Percentiles rank a stretch among this genome's conserved stretches.
These are phyloP conservation scores for Ginglymostoma cirratum DNA, from an alignment of 2,113 vertebrate species.

Conservation along the genomic window DNA sequence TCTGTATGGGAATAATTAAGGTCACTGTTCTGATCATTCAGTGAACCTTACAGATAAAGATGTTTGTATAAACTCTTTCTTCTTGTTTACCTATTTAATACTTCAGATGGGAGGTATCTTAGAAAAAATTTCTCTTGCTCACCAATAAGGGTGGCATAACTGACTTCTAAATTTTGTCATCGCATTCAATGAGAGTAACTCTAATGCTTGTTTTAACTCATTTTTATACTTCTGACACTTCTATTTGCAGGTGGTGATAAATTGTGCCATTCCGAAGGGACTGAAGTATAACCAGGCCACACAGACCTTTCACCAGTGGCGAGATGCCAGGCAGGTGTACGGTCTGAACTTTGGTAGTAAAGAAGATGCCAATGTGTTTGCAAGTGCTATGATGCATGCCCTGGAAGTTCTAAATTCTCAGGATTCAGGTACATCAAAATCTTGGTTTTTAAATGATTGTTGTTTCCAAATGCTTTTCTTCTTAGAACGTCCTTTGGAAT, in stretches of 20 bases:
- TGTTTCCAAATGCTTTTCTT: background rate
- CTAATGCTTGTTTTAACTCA: slow-evolving; percentile 32
- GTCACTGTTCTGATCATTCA: background rate
- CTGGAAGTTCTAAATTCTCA: slow-evolving; percentile 97
- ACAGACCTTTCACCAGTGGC: slow-evolving; percentile 97
- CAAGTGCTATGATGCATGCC: slow-evolving; percentile 99
- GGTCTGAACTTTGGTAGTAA: slow-evolving; percentile 98
- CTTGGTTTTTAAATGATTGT: background rate
- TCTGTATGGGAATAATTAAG: background rate
- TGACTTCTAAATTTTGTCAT: background rate
- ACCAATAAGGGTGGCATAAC: background rate
- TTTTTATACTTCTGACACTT: slow-evolving; percentile 4
- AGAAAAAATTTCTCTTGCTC: background rate
- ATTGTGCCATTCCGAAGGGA: slow-evolving; percentile 98
- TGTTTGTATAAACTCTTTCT: background rate
- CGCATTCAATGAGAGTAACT: background rate
- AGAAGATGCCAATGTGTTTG: slow-evolving; percentile 96
- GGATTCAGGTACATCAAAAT: slow-evolving; percentile 65
- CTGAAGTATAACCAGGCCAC: slow-evolving; percentile 98
- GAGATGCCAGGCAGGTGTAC: slow-evolving; percentile 91
- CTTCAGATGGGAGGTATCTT: background rate
- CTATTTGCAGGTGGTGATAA: slow-evolving; percentile 84
- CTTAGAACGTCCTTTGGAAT: background rate
- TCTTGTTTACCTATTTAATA: background rate
- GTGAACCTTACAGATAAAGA: background rate